Evolutionary conservation across 2,797 vertebrate genomes (phyloP).

Genomic region (Micrastur ruficollis): DNA sequence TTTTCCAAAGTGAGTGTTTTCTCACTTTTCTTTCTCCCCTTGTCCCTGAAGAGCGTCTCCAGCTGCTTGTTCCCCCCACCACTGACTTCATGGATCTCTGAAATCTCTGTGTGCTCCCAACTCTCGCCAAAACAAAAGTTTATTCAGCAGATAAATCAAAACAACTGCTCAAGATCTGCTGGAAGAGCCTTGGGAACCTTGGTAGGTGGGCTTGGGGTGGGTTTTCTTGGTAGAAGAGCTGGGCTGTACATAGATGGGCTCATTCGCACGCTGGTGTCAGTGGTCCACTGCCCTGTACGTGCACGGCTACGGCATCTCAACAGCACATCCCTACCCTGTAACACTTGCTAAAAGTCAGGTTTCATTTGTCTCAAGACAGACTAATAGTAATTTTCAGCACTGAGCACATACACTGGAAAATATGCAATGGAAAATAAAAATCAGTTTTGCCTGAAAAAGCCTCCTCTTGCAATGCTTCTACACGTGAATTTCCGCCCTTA

Average conservation of each 20-base stretch:
- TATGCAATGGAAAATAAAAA: not conserved
- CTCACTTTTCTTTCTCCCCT: not conserved
- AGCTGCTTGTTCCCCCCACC: not conserved
- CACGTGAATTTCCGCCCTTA: conserved; percentile 20
- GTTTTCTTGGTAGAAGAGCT: not conserved
- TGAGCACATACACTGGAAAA: not conserved
- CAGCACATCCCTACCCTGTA: not conserved
- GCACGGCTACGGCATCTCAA: not conserved
- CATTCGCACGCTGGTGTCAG: not conserved
- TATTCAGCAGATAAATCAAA: too few relatives aligned
- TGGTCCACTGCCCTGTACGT: not conserved
- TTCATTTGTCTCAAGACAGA: not conserved
- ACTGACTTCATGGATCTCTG: not conserved
- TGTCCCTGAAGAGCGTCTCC: not conserved
- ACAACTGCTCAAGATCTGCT: not conserved
- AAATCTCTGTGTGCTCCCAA: not conserved
- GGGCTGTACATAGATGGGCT: rapidly evolving
- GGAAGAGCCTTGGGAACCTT: not conserved
- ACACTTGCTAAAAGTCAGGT: not conserved
- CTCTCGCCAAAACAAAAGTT: not conserved
- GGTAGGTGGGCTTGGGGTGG: not conserved
- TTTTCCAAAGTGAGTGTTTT: not conserved
- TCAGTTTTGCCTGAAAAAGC: conserved; percentile 17
- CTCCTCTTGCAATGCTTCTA: conserved; percentile 19
- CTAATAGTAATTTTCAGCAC: not conserved